phyloP scores from a whole-genome alignment of 2,113 vertebrate species.

The Albula goreensis region DNA sequence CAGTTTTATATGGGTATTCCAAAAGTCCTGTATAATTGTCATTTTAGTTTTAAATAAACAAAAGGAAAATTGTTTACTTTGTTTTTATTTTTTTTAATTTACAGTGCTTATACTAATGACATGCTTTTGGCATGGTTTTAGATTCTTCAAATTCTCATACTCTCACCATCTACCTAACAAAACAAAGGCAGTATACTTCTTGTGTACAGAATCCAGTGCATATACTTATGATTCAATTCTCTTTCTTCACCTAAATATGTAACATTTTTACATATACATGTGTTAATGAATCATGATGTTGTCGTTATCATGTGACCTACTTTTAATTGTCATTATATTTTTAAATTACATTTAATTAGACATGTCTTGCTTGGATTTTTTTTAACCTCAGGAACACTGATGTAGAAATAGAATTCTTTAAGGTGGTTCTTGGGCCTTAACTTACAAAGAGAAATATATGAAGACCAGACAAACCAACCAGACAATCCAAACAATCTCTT shows the following conservation, averaged over 20 bases:
- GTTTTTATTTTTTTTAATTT: conserved; percentile 28
- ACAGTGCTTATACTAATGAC: not conserved
- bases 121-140: too few relatives aligned
- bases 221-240: not conserved
- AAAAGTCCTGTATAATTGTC: not conserved
- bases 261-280: not conserved
- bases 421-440: not conserved
- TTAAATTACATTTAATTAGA: not conserved
- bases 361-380: not conserved
- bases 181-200: too few relatives aligned
- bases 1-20: conserved; percentile 1
- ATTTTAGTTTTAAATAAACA: conserved; percentile 35
- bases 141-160: too few relatives aligned
- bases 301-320: too few relatives aligned
- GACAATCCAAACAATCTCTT: not conserved
- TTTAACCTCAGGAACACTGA: not conserved
- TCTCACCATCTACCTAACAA: too few relatives aligned
- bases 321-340: too few relatives aligned
- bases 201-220: too few relatives aligned
- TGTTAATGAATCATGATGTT: too few relatives aligned
- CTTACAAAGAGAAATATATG: not conserved
- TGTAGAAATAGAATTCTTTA: not conserved
- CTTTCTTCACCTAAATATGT: not conserved
- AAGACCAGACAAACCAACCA: conserved; percentile 10
- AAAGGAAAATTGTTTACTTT: conserved; percentile 39